Percentiles rank a stretch among this genome's conserved stretches.
Conservation (phyloP, 1,140 invertebrate genomes). For the Orchesella cincta region DNA sequence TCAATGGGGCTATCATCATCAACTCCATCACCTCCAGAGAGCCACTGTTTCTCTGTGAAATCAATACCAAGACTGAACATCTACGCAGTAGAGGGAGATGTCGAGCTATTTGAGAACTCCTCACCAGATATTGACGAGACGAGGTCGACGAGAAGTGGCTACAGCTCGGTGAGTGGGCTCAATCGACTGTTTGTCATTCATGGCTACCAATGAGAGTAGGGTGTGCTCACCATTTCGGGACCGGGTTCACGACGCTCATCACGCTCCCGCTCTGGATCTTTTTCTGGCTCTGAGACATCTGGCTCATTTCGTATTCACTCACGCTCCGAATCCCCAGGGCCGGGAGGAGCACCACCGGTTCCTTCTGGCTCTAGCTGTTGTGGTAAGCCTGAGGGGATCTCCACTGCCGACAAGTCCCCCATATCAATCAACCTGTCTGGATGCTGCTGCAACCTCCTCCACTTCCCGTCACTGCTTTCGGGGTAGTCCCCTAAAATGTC, state of each 20-base stretch:
- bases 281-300: conserved; percentile 10
- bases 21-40: neutral
- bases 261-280: conserved; percentile 21
- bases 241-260: conserved; percentile 31
- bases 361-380: conserved; percentile 41
- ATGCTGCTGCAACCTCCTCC: too few relatives aligned
- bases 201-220: conserved; percentile 33
- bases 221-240: conserved; percentile 35
- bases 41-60: conserved; percentile 1
- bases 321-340: conserved; percentile 10
- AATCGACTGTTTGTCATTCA: conserved; percentile 35
- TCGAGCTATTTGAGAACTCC: neutral
- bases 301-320: conserved; percentile 22
- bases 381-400: conserved; percentile 38
- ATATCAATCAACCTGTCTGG: conserved; percentile 30
- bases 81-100: conserved; percentile 26
- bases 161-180: neutral
- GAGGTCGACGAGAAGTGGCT: neutral
- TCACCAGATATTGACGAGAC: neutral
- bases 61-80: conserved; percentile 40
- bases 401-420: conserved; percentile 42
- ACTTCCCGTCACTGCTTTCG: conserved; percentile 13
- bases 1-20: neutral
- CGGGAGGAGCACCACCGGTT: neutral
- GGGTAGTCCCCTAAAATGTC: conserved; percentile 2